Evolutionary conservation across 2,113 vertebrate genomes (phyloP).

Genomic region (Synchiropus splendidus): DNA sequence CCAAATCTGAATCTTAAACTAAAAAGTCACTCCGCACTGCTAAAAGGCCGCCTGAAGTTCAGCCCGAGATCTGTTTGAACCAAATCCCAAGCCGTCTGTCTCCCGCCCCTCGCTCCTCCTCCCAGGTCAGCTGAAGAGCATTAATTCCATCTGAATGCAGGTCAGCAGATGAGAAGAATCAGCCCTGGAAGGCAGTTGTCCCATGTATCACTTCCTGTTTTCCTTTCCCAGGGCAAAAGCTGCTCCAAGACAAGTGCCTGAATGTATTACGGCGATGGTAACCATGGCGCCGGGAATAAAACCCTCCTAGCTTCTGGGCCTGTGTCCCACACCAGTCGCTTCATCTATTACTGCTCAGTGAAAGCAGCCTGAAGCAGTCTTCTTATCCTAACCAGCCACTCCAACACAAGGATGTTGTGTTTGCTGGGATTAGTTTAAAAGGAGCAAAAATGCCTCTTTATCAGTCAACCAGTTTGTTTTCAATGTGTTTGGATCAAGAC

Average conservation of each 20-base stretch:
- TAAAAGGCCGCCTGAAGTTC: neutral
- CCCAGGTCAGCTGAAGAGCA: slow-evolving; percentile 3
- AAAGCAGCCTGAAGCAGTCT: slow-evolving; percentile 16
- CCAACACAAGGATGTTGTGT: slow-evolving; percentile 3
- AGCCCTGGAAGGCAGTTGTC: slow-evolving; percentile 35
- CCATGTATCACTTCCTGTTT: slow-evolving; percentile 61
- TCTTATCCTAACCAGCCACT: slow-evolving; percentile 39
- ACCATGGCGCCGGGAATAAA: slow-evolving; percentile 55
- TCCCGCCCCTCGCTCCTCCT: neutral
- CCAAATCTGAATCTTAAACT: no score
- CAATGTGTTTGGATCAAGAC: no score
- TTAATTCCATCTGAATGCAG: slow-evolving; percentile 19
- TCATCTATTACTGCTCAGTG: slow-evolving; percentile 43
- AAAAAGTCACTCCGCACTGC: no score
- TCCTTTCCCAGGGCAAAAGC: slow-evolving; percentile 60
- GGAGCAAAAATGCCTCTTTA: no score
- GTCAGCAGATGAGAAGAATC: slow-evolving; percentile 39
- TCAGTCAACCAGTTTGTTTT: no score
- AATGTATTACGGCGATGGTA: slow-evolving; percentile 59
- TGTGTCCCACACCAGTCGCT: slow-evolving; percentile 33
- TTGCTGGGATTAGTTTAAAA: no score
- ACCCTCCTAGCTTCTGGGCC: slow-evolving; percentile 32
- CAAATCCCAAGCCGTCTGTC: neutral
- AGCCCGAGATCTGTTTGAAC: neutral
- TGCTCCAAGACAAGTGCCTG: slow-evolving; percentile 44